These are phyloP conservation scores for Dendroctonus valens DNA, from an alignment of 1,140 invertebrate species.

Conservation along the genomic window DNA sequence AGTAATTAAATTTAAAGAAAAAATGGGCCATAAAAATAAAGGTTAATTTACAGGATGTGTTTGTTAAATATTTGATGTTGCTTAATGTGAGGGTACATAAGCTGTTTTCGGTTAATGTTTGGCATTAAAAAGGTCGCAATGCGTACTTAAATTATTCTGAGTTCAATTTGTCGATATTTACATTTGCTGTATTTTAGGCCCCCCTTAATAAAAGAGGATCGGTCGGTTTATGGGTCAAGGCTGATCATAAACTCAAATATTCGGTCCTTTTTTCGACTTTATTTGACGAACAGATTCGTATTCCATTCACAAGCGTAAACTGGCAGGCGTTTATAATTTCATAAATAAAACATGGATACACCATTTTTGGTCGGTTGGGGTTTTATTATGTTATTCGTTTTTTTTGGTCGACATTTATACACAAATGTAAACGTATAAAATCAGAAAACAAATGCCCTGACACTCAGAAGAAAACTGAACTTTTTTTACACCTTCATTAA, in stretches of 20 bases:
- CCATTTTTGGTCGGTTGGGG: neutral
- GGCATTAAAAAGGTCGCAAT: neutral
- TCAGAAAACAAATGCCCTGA: too few relatives aligned
- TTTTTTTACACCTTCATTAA: too few relatives aligned
- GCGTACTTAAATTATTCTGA: neutral
- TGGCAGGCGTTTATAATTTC: conserved; percentile 6
- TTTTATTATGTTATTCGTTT: too few relatives aligned
- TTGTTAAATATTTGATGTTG: neutral
- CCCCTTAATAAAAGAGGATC: neutral
- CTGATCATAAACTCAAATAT: conserved; percentile 7
- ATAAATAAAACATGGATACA: conserved; percentile 7
- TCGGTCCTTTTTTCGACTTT: conserved; percentile 1
- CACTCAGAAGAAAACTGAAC: too few relatives aligned
- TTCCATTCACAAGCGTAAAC: conserved; percentile 9
- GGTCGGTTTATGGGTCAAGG: neutral
- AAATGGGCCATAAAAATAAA: neutral
- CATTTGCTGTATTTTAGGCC: too few relatives aligned
- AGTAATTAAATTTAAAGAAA: too few relatives aligned
- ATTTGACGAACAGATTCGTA: conserved; percentile 3
- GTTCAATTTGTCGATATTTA: neutral
- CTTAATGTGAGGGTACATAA: neutral
- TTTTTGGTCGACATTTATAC: too few relatives aligned
- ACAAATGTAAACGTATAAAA: too few relatives aligned
- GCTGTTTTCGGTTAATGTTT: neutral
- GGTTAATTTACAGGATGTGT: neutral